Conservation (phyloP, 2,888 invertebrate genomes). For the Drosophila cracens region DNA sequence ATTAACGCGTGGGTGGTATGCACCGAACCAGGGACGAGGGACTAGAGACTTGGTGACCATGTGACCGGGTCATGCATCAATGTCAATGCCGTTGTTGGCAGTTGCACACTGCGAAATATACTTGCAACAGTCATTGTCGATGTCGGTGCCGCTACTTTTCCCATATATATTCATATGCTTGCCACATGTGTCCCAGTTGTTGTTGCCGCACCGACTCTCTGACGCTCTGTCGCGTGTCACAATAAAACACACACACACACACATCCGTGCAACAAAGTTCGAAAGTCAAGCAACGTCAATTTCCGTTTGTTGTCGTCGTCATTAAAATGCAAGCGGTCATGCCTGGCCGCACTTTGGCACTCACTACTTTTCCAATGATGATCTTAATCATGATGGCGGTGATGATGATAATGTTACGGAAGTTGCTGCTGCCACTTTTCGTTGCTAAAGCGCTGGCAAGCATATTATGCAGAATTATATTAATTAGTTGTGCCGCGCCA, state of each 20-base stretch:
- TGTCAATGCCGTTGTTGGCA: constrained; percentile 52
- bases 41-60: neutral
- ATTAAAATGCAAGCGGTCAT: constrained; percentile 68
- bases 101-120: constrained; percentile 40
- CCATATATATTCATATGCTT: constrained; percentile 52
- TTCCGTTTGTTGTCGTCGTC: constrained; percentile 76
- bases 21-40: neutral
- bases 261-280: constrained; percentile 62
- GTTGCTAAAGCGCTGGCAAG: constrained; percentile 13
- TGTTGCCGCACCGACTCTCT: constrained; percentile 10
- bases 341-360: constrained; percentile 51
- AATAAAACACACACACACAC: constrained; percentile 49
- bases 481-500: constrained; percentile 61
- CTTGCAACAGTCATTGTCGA: constrained; percentile 35
- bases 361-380: constrained; percentile 12
- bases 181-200: constrained; percentile 55
- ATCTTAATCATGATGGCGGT: neutral
- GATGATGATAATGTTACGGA: constrained; percentile 6
- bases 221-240: constrained; percentile 65
- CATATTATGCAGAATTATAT: constrained; percentile 39
- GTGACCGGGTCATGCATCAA: constrained; percentile 68
- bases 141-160: constrained; percentile 8
- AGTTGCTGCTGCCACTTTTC: constrained; percentile 20
- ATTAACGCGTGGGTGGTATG: constrained; percentile 67
- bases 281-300: constrained; percentile 73